phyloP scores from a whole-genome alignment of 2,113 vertebrate species.

The Marcusenius ussheri region DNA sequence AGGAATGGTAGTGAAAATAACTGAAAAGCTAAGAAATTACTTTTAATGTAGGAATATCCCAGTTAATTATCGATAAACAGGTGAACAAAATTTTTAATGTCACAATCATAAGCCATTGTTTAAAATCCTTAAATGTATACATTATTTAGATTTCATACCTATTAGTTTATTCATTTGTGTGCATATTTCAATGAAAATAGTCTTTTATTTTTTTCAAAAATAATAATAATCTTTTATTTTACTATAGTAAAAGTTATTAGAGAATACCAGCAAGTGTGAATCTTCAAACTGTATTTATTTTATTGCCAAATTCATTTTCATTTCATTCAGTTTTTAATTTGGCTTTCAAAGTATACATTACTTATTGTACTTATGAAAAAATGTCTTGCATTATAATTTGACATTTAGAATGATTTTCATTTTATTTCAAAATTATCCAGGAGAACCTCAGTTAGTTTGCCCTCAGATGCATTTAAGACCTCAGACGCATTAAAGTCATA shows the following conservation, averaged over 20 bases:
- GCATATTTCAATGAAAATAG: neutral
- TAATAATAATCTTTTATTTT: neutral
- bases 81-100: neutral
- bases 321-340: neutral
- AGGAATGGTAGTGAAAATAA: neutral
- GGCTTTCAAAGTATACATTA: neutral
- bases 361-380: neutral
- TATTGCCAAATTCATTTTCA: neutral
- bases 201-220: neutral
- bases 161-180: neutral
- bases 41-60: neutral
- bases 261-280: neutral
- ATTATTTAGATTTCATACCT: neutral
- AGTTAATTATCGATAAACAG: neutral
- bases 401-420: neutral
- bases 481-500: neutral
- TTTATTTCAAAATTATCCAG: neutral
- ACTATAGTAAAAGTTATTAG: neutral
- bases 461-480: neutral
- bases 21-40: neutral
- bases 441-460: neutral
- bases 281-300: neutral
- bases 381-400: neutral
- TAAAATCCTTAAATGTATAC: neutral
- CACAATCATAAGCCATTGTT: neutral